Conservation (phyloP, 2,797 vertebrate genomes). For the Helicolenus hilgendorfi region DNA sequence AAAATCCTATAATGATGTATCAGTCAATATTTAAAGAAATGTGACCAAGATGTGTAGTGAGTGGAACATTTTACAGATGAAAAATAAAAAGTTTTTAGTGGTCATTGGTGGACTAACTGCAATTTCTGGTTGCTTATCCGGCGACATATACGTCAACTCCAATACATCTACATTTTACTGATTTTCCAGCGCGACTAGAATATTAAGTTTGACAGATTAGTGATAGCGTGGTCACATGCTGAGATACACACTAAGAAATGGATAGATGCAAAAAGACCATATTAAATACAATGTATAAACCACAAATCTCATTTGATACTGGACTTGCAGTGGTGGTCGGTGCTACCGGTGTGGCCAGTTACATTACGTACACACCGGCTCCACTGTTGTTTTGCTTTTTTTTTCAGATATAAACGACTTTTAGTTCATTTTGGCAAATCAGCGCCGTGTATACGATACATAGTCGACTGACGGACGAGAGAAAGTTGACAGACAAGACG, state of each 20-base stretch:
- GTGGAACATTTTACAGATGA: not conserved
- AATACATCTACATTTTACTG: not conserved
- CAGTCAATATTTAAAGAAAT: not conserved
- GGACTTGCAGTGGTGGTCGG: no score
- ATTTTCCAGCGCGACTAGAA: not conserved
- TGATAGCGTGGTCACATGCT: not conserved
- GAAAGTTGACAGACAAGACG: rapidly evolving
- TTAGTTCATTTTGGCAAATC: no score
- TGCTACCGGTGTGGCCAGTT: no score
- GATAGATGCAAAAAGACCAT: not conserved
- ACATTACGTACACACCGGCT: no score
- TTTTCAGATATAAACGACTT: no score
- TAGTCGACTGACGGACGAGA: no score
- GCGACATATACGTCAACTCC: not conserved
- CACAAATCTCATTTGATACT: no score
- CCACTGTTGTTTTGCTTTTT: no score
- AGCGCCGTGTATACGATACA: rapidly evolving
- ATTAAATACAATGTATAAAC: not conserved
- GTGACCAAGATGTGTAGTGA: not conserved
- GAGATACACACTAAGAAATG: not conserved
- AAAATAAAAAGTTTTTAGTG: not conserved
- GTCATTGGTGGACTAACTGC: not conserved
- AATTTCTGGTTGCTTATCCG: not conserved
- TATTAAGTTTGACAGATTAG: not conserved
- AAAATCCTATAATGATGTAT: not conserved